A percentile compares a stretch with the other conserved stretches of the same genome.
These are phyloP conservation scores for Plumapathes pennacea DNA, from an alignment of 92 coral and sea anemone genomes.

Conservation along the genomic window DNA sequence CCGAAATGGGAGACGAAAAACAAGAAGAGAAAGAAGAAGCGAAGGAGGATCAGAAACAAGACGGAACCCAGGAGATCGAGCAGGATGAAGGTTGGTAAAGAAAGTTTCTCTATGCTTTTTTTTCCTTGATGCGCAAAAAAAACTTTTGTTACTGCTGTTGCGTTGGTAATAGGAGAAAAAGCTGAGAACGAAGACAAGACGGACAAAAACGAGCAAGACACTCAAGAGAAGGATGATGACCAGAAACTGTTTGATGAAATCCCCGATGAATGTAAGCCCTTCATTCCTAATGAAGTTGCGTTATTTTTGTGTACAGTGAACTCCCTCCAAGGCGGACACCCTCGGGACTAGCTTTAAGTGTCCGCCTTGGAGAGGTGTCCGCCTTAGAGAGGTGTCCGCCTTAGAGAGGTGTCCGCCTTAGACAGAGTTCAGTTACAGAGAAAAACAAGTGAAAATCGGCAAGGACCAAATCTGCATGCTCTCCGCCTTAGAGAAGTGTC, in stretches of 20 bases:
- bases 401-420: no score
- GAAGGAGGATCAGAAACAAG: slow-evolving; percentile 1
- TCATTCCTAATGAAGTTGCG: no score
- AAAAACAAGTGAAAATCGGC: no score
- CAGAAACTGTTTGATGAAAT: slow-evolving; percentile 45
- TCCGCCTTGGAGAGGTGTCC: no score
- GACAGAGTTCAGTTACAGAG: no score
- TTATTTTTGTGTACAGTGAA: no score
- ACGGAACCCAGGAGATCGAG: slow-evolving; percentile 7
- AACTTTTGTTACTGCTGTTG: slow-evolving; percentile 13
- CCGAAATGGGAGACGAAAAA: slow-evolving; percentile 3
- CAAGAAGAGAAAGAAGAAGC: slow-evolving; percentile 5
- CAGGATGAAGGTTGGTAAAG: not conserved
- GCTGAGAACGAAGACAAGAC: slow-evolving; percentile 17
- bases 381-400: no score
- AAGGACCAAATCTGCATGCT: no score
- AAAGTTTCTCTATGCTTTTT: slow-evolving; percentile 2
- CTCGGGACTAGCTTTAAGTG: no score
- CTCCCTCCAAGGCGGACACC: no score
- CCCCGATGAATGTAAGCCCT: slow-evolving; percentile 71
- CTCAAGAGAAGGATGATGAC: slow-evolving; percentile 49
- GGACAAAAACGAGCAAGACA: not conserved
- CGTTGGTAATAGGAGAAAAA: slow-evolving; percentile 11
- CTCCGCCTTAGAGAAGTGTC: no score
- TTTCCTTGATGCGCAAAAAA: not conserved